Percentiles rank a stretch among this genome's conserved stretches.
Conservation (phyloP, 2,888 invertebrate species). For the Teleiodes luculella region DNA sequence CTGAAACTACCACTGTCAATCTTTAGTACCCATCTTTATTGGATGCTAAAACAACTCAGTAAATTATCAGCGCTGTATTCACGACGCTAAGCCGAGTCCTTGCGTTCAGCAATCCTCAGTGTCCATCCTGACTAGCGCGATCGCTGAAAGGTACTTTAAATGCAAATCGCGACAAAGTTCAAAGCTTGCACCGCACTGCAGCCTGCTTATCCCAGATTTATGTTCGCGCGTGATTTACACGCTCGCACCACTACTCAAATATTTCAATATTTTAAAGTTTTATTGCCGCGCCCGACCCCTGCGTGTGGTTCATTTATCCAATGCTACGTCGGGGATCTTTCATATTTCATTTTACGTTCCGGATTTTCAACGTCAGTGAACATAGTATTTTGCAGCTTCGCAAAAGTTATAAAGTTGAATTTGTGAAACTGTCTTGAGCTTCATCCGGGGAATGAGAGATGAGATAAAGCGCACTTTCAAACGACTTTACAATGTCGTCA, state of each 20-base stretch:
- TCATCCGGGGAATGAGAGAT: background rate
- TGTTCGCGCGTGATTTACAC: slow-evolving; percentile 26
- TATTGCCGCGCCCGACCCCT: background rate
- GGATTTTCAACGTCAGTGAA: background rate
- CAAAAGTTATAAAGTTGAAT: background rate
- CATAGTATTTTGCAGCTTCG: background rate
- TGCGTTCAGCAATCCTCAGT: background rate
- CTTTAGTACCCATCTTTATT: background rate
- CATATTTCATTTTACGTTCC: slow-evolving; percentile 1
- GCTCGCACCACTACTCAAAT: slow-evolving; percentile 16
- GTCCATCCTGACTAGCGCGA: slow-evolving; percentile 32
- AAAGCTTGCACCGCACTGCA: slow-evolving; percentile 38
- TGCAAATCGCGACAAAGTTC: slow-evolving; percentile 57
- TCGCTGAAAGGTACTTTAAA: slow-evolving; percentile 56
- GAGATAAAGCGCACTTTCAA: background rate
- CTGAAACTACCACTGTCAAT: background rate
- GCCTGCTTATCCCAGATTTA: slow-evolving; percentile 32
- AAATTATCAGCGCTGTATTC: background rate
- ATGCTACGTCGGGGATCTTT: slow-evolving; percentile 8
- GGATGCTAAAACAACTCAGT: background rate
- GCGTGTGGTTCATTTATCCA: background rate
- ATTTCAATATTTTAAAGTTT: slow-evolving; percentile 4
- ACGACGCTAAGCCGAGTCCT: too few relatives aligned
- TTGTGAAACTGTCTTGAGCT: background rate
- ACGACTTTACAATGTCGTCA: slow-evolving; percentile 6